Evolutionary conservation across 2,888 invertebrate genomes (phyloP).

Genomic region (Hirtodrosophila duncani): DNA sequence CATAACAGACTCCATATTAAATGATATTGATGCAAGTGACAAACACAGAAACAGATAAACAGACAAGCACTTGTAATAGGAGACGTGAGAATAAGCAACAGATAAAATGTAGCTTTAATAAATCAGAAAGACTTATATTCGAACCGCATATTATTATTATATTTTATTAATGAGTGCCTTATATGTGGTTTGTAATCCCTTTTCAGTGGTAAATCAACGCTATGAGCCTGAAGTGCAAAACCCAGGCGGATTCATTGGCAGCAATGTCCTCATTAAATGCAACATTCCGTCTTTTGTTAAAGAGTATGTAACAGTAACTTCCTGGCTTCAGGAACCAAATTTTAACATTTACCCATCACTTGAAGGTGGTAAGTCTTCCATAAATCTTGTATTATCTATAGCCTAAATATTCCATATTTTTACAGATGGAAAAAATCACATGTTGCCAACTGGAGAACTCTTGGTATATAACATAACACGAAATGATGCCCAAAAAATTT

Average conservation of each 20-base stretch:
- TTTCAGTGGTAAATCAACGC: conserved; percentile 80
- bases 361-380: conserved; percentile 79
- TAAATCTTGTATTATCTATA: not conserved
- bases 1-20: too few relatives aligned
- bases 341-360: conserved; percentile 81
- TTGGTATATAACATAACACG: conserved; percentile 81
- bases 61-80: too few relatives aligned
- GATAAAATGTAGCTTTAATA: too few relatives aligned
- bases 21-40: too few relatives aligned
- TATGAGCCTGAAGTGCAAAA: conserved; percentile 82
- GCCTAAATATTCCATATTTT: not conserved
- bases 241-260: conserved; percentile 80
- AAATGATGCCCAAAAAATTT: conserved; percentile 80
- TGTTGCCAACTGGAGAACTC: conserved; percentile 81
- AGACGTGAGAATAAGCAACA: too few relatives aligned
- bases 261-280: conserved; percentile 81
- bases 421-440: conserved; percentile 81
- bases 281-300: conserved; percentile 81
- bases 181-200: not conserved
- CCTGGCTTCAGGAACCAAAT: conserved; percentile 81
- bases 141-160: not conserved
- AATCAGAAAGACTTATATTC: not conserved
- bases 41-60: too few relatives aligned
- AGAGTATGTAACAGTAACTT: conserved; percentile 80
- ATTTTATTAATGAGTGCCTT: not conserved